These are phyloP conservation scores for Melanotaenia boesemani DNA, from an alignment of 2,797 vertebrate species.

Conservation along the genomic window DNA sequence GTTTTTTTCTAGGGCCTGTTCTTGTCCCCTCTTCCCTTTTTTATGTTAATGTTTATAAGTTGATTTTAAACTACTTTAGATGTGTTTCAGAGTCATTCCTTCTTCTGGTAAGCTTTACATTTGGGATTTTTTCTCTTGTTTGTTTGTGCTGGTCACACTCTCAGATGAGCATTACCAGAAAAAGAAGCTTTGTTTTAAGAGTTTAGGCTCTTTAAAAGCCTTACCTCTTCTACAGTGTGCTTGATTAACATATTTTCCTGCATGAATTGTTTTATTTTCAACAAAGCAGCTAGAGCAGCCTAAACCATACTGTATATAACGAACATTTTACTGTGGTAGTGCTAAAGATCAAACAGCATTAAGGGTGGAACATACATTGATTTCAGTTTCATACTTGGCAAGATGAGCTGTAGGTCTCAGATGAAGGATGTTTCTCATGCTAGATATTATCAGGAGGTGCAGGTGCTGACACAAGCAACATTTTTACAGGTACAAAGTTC, in stretches of 20 bases:
- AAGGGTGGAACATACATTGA: neutral
- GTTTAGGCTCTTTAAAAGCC: neutral
- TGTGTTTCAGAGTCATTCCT: no score
- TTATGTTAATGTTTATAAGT: neutral
- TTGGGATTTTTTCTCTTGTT: neutral
- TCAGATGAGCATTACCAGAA: neutral
- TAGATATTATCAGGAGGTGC: slow-evolving; percentile 8
- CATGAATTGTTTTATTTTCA: neutral
- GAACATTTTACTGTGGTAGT: neutral
- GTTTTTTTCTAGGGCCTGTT: neutral
- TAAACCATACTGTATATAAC: neutral
- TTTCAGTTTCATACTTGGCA: neutral
- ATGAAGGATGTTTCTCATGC: neutral
- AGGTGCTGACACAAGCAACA: neutral
- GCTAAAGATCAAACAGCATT: neutral
- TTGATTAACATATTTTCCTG: neutral
- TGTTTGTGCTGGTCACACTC: neutral
- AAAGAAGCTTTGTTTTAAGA: neutral
- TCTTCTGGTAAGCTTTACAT: neutral
- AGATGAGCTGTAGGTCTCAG: neutral
- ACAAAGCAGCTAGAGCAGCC: neutral
- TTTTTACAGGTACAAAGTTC: neutral
- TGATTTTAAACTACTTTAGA: neutral
- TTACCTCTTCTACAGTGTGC: neutral
- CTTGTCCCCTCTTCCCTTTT: neutral